Evolutionary conservation across 2,113 vertebrate species (phyloP).

Genomic region (Peucedramus taeniatus): DNA sequence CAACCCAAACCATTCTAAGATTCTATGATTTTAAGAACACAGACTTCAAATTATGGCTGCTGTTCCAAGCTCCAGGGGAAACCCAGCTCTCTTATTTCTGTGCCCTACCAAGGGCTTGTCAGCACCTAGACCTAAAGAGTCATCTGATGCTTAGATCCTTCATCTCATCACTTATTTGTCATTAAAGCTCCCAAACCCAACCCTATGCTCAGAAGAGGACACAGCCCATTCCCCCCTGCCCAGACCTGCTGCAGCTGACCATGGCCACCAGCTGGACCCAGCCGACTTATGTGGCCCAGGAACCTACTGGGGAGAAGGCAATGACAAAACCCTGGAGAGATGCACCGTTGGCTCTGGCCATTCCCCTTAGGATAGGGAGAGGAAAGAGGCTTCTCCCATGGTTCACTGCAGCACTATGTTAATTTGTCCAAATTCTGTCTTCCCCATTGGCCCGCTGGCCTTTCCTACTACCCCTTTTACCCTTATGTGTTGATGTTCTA

Average conservation of each 20-base stretch:
- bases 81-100: fast-evolving
- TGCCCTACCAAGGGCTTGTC: neutral
- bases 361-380: neutral
- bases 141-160: neutral
- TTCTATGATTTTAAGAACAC: neutral
- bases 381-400: neutral
- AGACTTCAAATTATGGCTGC: neutral
- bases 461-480: neutral
- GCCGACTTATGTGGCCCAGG: neutral
- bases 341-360: neutral
- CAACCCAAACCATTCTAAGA: neutral
- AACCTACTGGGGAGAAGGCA: neutral
- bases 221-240: neutral
- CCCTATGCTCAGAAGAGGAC: fast-evolving
- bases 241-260: fast-evolving
- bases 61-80: neutral
- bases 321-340: neutral
- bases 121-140: neutral
- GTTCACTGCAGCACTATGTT: neutral
- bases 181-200: neutral
- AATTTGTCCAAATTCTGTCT: neutral
- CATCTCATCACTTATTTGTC: neutral
- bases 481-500: neutral
- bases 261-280: neutral
- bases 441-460: neutral